Evolutionary conservation across 2,888 invertebrate genomes (phyloP), one percentile per base, ranked within the genome.

Genomic region (Xylota segnis): DNA sequence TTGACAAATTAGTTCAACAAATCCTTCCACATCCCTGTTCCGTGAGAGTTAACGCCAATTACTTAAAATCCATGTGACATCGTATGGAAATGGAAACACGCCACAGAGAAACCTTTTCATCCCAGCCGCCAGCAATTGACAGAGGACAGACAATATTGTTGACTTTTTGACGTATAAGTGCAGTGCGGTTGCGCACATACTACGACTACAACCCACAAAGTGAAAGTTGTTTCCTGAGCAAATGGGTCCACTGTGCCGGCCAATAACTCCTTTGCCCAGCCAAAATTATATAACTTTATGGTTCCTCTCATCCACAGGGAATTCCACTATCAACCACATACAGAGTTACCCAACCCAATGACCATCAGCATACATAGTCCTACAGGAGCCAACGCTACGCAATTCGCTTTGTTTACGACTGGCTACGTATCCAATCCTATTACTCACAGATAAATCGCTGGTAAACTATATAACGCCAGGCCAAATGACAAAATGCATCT

Each of bases 171-270:
- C 65, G 65, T 70, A 45, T 40, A 3, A n/a, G 34, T 66, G 75
- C 70, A 68, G 68, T 75, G 66, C 43, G 56, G 5, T 37, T 52
- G 37, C 45, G 5, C 5, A 58, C 54, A 43, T 37, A 68, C 63
- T 71, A 43, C 65, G 43, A 68, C 63, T 71, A 43, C 65, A 50
- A 83, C 59, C 58, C 76, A 59, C 65, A n/a, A 76, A 82, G 83
- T 83, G 77, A 83, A 83, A 83, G 83, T 83, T 66, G 71, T 83
- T 83, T 77, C 83, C 76, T 52, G 63, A 40, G 37, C 18, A 74
- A 72, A 50, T 47, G 45, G 34, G 27, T 32, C 66, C 27, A 16
- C 1, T 37, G 18, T 37, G 56, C 61, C 45, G 58, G 27, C 32
- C 47, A 45, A 77, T 77, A 40, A 70, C 59, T 77, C 32, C 58